Evolutionary conservation across 1,140 invertebrate genomes (phyloP).

Genomic region (Conus betulinus): DNA sequence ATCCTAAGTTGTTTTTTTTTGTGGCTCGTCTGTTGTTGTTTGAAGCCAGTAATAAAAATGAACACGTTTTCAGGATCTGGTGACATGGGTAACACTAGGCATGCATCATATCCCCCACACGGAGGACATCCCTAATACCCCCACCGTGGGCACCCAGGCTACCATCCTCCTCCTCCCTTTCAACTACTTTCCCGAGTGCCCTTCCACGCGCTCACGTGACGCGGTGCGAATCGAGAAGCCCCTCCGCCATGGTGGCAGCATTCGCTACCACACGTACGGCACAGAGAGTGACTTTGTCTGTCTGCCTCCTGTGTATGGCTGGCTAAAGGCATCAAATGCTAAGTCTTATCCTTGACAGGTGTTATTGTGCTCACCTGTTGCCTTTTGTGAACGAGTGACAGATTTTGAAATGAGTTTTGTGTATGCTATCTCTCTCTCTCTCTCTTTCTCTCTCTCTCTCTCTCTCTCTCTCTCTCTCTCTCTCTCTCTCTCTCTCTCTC

Average conservation of each 20-base stretch:
- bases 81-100: slow-evolving; percentile 61
- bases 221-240: slow-evolving; percentile 75
- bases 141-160: slow-evolving; percentile 58
- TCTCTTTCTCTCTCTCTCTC: too few species aligned
- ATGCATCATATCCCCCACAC: slow-evolving; percentile 64
- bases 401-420: neutral
- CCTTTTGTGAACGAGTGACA: neutral
- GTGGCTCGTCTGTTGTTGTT: too few species aligned
- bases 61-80: slow-evolving; percentile 50
- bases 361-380: neutral
- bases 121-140: slow-evolving; percentile 66
- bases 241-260: neutral
- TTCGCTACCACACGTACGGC: slow-evolving; percentile 11
- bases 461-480: too few species aligned
- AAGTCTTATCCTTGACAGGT: neutral
- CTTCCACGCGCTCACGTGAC: slow-evolving; percentile 58
- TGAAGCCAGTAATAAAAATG: too few species aligned
- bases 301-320: slow-evolving; percentile 17
- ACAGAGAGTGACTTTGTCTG: slow-evolving; percentile 16
- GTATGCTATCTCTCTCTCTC: too few species aligned
- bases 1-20: too few species aligned
- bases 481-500: neutral
- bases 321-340: neutral
- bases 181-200: slow-evolving; percentile 66
- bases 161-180: slow-evolving; percentile 63